These are phyloP conservation scores for Diplosoma virens DNA, from an alignment of 23 tunicate genomes.

Conservation along the genomic window DNA sequence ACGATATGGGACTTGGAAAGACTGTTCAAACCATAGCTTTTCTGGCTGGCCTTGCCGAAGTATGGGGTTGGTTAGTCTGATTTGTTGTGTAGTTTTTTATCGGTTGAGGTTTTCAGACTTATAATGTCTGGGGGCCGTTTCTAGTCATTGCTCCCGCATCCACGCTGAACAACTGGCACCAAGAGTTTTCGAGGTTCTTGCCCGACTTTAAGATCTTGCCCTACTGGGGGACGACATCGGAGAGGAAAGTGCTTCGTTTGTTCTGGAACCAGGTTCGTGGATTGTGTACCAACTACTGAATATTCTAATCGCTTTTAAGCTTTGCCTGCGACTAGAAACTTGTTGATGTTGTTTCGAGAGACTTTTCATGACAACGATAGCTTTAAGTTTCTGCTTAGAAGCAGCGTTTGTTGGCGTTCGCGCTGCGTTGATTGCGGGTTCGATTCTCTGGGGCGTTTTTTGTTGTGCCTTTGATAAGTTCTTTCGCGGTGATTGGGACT, in stretches of 20 bases:
- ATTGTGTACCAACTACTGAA: no score
- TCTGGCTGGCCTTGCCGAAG: conserved; percentile 65
- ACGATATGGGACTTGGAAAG: conserved; percentile 89
- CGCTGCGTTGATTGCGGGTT: no score
- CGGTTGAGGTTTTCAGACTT: conserved; percentile 1
- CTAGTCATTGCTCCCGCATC: conserved; percentile 84
- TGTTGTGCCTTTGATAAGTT: no score
- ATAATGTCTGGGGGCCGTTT: conserved; percentile 85
- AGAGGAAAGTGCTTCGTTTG: conserved; percentile 62
- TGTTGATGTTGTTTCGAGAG: no score
- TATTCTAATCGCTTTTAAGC: no score
- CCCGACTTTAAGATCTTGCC: conserved; percentile 74
- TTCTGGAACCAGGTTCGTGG: conserved; percentile 71
- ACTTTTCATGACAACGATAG: no score
- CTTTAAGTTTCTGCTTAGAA: no score
- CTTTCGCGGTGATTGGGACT: no score
- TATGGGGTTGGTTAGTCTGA: not conserved
- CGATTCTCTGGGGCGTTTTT: no score
- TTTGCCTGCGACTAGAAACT: no score
- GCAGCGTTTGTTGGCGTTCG: no score
- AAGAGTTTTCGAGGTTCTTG: conserved; percentile 69
- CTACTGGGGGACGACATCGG: conserved; percentile 76
- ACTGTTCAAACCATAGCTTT: conserved; percentile 86
- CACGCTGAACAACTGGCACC: conserved; percentile 88
- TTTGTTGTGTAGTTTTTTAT: not conserved